A percentile compares a stretch with the other conserved stretches of the same genome.
phyloP scores from a whole-genome alignment of 1,140 invertebrate species.

The Gyrodactylus bullatarudis region DNA sequence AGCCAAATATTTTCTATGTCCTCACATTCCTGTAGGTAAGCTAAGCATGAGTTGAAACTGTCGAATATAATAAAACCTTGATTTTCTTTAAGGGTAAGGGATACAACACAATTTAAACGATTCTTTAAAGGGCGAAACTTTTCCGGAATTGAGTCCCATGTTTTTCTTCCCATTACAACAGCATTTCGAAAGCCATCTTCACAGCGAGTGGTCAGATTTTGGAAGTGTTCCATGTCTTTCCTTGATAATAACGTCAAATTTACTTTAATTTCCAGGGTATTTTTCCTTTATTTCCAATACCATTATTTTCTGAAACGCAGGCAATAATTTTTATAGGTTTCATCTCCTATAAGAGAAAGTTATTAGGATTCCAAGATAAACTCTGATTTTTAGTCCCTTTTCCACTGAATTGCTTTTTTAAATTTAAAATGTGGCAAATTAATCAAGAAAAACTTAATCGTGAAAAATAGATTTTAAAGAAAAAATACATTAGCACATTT shows the following conservation, averaged over 20 bases:
- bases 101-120: background rate
- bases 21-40: background rate
- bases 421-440: background rate
- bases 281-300: background rate
- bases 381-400: too few relatives aligned
- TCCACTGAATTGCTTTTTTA: too few relatives aligned
- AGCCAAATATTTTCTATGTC: background rate
- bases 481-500: background rate
- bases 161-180: background rate
- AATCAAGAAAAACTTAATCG: background rate
- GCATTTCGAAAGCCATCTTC: background rate
- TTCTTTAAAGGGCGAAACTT: background rate
- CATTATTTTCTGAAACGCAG: background rate
- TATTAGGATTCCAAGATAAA: too few relatives aligned
- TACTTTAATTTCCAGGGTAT: background rate
- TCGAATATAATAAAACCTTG: background rate
- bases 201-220: background rate
- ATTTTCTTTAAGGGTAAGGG: background rate
- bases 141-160: background rate
- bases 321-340: background rate
- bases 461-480: background rate
- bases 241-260: background rate
- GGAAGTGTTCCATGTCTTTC: background rate
- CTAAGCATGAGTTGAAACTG: background rate
- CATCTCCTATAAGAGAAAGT: too few relatives aligned